Conservation (phyloP, 2,797 vertebrate species). For the Cercopithecus petaurista region DNA sequence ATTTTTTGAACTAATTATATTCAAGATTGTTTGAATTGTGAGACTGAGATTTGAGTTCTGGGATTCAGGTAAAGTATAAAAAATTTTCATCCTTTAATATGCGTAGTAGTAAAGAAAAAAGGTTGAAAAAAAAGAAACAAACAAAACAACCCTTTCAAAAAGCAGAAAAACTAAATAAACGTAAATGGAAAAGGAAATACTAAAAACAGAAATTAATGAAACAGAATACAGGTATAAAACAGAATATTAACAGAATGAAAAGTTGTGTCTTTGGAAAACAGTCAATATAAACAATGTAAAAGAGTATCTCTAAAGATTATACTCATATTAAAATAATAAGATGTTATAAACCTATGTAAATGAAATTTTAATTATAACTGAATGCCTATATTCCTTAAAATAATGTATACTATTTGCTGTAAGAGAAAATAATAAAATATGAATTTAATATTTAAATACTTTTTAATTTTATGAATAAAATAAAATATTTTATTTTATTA, state of each 20-base stretch:
- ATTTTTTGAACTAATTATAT: neutral
- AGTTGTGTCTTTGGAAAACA: neutral
- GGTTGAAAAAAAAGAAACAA: neutral
- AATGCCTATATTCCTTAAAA: neutral
- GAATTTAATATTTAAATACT: neutral
- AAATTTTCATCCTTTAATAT: neutral
- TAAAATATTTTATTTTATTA: too few species aligned
- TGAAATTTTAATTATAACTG: neutral
- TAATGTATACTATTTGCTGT: neutral
- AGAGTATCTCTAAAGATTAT: neutral
- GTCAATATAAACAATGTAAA: neutral
- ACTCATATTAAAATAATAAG: neutral
- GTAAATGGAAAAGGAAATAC: neutral
- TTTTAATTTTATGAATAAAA: neutral
- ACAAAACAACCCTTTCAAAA: neutral
- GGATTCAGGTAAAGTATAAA: neutral
- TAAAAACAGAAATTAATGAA: neutral
- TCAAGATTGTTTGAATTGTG: neutral
- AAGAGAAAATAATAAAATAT: neutral
- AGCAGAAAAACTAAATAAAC: neutral
- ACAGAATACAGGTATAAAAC: neutral
- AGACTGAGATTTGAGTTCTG: too few species aligned
- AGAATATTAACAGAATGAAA: neutral
- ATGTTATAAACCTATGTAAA: neutral
- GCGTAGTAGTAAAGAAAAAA: neutral